These are phyloP conservation scores for Esox lucius DNA, from an alignment of 2,797 vertebrate genomes.

Conservation along the genomic window DNA sequence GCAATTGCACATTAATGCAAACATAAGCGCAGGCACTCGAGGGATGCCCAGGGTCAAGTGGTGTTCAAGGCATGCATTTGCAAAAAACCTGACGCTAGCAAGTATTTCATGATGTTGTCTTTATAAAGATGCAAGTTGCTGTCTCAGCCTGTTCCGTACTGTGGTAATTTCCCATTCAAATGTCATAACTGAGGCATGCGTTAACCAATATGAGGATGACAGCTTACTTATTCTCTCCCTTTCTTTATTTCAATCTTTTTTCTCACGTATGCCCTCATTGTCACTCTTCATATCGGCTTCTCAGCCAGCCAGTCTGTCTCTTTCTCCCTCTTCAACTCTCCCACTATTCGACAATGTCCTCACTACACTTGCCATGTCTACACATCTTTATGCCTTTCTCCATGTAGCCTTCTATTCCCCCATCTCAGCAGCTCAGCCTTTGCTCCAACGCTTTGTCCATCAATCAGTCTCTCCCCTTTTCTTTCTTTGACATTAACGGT, in stretches of 20 bases:
- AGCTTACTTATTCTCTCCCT: slow-evolving; percentile 41
- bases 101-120: slow-evolving; percentile 75
- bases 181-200: slow-evolving; percentile 67
- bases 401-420: slow-evolving; percentile 2
- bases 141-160: slow-evolving; percentile 65
- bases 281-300: not conserved
- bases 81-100: slow-evolving; percentile 72
- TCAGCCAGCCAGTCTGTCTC: not conserved
- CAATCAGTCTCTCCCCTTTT: too few relatives aligned
- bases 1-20: slow-evolving; percentile 25
- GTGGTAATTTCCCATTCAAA: slow-evolving; percentile 63
- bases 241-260: not conserved
- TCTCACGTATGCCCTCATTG: not conserved
- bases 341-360: not conserved
- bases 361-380: slow-evolving; percentile 1
- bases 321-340: not conserved
- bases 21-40: slow-evolving; percentile 43
- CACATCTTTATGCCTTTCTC: slow-evolving; percentile 39
- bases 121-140: slow-evolving; percentile 63
- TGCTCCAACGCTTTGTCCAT: slow-evolving; percentile 9
- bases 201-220: slow-evolving; percentile 21
- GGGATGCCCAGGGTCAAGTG: slow-evolving; percentile 71
- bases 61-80: slow-evolving; percentile 63
- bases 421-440: not conserved
- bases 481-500: slow-evolving; percentile 1